Conservation (phyloP, 2,113 vertebrate genomes). For the Macroglossus sobrinus region DNA sequence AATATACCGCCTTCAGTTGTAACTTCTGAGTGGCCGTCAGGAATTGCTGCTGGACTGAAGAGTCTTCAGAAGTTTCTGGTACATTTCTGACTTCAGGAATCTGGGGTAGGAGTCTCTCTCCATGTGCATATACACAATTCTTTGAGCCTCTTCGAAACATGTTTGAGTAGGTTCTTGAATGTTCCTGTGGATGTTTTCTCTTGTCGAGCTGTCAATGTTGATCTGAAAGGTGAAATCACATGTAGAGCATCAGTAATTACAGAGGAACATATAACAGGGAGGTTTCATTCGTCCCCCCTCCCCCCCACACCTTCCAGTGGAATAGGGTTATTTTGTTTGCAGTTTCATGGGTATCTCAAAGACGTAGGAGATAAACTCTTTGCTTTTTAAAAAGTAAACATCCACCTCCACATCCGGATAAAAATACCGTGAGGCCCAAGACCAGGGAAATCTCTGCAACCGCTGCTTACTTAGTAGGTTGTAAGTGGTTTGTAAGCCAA, state of each 20-base stretch:
- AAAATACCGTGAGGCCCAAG: neutral
- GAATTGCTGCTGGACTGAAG: constrained; percentile 67
- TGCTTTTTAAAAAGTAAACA: neutral
- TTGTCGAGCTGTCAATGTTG: constrained; percentile 89
- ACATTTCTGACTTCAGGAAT: constrained; percentile 89
- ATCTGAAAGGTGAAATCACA: constrained; percentile 82
- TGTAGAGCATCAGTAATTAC: neutral
- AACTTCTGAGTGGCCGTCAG: neutral
- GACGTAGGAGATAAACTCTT: neutral
- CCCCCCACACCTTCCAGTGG: neutral
- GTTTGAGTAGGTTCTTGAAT: constrained; percentile 84
- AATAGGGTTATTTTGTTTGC: neutral
- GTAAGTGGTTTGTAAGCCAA: neutral
- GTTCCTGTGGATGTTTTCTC: constrained; percentile 84
- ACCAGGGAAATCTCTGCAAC: neutral
- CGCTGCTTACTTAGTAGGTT: neutral
- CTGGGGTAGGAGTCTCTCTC: constrained; percentile 90
- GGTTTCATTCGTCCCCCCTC: neutral
- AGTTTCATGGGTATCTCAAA: neutral
- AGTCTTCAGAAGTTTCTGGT: constrained; percentile 84
- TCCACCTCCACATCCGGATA: neutral
- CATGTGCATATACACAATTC: constrained; percentile 89
- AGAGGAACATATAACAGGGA: neutral
- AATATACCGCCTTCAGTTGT: neutral
- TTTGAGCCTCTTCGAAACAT: constrained; percentile 91